Evolutionary conservation across 2,797 vertebrate species (phyloP).

Genomic region (Merluccius polli): DNA sequence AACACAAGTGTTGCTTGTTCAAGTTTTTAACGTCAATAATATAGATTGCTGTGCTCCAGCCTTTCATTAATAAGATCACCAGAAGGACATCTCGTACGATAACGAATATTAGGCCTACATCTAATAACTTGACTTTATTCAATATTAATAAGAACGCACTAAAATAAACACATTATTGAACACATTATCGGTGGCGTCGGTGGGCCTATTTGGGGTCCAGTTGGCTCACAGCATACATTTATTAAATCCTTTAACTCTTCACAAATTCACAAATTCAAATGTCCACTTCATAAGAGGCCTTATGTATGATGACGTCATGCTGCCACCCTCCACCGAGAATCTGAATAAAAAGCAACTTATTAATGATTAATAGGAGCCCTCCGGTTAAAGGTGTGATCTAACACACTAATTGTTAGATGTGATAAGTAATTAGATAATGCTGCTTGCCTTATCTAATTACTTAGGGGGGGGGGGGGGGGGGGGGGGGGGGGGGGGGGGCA

Average conservation of each 20-base stretch:
- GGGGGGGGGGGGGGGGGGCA: neutral
- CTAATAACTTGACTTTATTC: neutral
- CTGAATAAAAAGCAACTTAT: slow-evolving; percentile 30
- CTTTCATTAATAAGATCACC: neutral
- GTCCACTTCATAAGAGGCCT: neutral
- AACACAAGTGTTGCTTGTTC: neutral
- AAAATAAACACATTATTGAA: neutral
- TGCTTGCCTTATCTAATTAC: slow-evolving; percentile 14
- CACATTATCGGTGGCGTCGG: neutral
- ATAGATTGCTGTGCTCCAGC: neutral
- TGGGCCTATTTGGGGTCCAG: neutral
- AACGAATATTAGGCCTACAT: neutral
- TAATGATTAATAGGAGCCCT: slow-evolving; percentile 57
- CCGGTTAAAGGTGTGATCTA: slow-evolving; percentile 64
- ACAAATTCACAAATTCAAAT: neutral
- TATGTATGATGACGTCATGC: neutral
- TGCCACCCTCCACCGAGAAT: neutral
- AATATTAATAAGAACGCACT: neutral
- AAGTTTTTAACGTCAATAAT: neutral
- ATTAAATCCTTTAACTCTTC: neutral
- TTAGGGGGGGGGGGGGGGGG: neutral
- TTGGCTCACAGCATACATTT: too few relatives aligned
- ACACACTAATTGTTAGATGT: slow-evolving; percentile 59
- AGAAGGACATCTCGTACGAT: neutral
- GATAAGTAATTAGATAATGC: slow-evolving; percentile 57